Base-by-base conservation (phyloP, 2,888 invertebrate genomes). In the Calameuta idolon region DNA sequence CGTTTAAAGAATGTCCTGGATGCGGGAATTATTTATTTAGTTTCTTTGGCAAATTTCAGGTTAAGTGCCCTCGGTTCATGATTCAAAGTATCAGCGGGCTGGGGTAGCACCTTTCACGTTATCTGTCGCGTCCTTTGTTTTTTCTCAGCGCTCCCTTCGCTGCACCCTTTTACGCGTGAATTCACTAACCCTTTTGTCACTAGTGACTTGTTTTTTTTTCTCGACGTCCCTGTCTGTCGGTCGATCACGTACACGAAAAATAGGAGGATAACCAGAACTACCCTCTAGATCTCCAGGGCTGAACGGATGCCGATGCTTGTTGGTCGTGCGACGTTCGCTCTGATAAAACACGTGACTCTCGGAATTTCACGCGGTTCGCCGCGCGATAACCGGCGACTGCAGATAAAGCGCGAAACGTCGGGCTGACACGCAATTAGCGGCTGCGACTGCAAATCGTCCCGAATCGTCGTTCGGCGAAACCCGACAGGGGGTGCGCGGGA, bases 1-100 rank as follows among this genome's bases (percentile, higher is more conserved):
- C 81, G 80, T 82, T 82, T 77, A 82, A 84, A 84, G 84, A 85
- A 85, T 85, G 80, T 83, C 85, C 81, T 4, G 82, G 79, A n/a
- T 81, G 79, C 82, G 74, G 77, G 86, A 88, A 89, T 89, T 89
- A 89, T 89, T 89, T 89, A 88, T 88, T 85, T 80, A 84, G 82
- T 81, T 83, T 80, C 84, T 83, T 82, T 81, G 75, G 81, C 80
- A 81, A 79, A 85, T 84, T 87, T 87, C 81, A 83, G 76, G 31
- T 15, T 71, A 31, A 71, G 31, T 31, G 31, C 15, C 55, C 15
- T 5, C 23, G 23, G 15, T 55, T 9, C 23, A 55, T 55, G 55
- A 23, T 2, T 55, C 55, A 9, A 55, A 9, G 55, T 55, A 9
- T 5, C 23, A 55, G 2, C 4, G 37, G 2, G 3, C 15, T 4